Conservation (phyloP, 1,140 invertebrate species). For the Conus ventricosus region DNA sequence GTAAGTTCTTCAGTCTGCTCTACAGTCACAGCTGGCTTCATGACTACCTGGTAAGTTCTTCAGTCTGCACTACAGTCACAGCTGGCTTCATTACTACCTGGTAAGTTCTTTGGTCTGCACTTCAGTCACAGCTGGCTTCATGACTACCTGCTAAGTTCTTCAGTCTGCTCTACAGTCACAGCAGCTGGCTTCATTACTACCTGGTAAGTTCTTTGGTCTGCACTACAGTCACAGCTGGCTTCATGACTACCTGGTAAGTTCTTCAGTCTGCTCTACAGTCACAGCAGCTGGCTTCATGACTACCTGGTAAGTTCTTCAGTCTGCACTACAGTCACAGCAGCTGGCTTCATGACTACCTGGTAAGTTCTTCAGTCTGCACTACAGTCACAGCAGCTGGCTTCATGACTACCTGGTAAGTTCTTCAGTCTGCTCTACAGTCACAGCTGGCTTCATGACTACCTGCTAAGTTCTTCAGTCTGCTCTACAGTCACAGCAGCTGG, state of each 20-base stretch:
- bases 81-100: conserved; percentile 69
- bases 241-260: no score
- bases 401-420: no score
- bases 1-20: conserved; percentile 41
- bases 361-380: conserved; percentile 48
- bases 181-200: conserved; percentile 70
- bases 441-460: conserved; percentile 69
- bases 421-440: conserved; percentile 65
- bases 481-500: conserved; percentile 51
- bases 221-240: no score
- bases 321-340: not conserved
- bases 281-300: conserved; percentile 66
- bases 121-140: conserved; percentile 57
- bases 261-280: no score
- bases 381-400: conserved; percentile 68
- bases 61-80: conserved; percentile 64
- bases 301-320: conserved; percentile 61
- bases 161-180: no score
- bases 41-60: no score
- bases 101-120: conserved; percentile 46
- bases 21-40: conserved; percentile 70
- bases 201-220: conserved; percentile 55
- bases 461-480: conserved; percentile 52
- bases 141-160: conserved; percentile 65
- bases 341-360: conserved; percentile 64